A percentile compares a stretch with the other conserved stretches of the same genome.
Evolutionary conservation across 2,797 vertebrate species (phyloP).

Genomic region (Huso huso): DNA sequence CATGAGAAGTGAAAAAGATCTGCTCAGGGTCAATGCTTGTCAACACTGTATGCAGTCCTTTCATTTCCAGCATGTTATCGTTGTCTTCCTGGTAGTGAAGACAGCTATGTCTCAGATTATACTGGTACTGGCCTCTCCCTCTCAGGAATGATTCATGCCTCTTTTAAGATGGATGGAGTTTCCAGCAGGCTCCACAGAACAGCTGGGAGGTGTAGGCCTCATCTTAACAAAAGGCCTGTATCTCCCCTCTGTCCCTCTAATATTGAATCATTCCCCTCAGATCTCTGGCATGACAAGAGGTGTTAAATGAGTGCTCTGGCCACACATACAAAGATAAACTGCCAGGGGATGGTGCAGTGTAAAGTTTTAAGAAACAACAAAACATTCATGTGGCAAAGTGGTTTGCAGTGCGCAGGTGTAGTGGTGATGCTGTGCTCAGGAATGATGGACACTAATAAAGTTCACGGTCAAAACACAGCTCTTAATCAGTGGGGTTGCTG

Average conservation of each 20-base stretch:
- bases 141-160: not conserved
- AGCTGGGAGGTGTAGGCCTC: slow-evolving; percentile 17
- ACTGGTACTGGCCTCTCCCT: slow-evolving; percentile 9
- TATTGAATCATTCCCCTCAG: slow-evolving; percentile 8
- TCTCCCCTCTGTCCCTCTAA: slow-evolving; percentile 10
- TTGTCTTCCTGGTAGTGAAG: not conserved
- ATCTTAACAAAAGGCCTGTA: slow-evolving; percentile 7
- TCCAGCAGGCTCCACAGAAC: slow-evolving; percentile 10
- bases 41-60: too few relatives aligned
- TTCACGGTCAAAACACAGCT: too few relatives aligned
- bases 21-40: too few relatives aligned
- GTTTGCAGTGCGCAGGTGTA: too few relatives aligned
- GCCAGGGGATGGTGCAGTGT: not conserved
- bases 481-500: too few relatives aligned
- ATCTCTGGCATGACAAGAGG: slow-evolving; percentile 3
- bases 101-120: slow-evolving; percentile 8
- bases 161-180: slow-evolving; percentile 16
- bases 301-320: not conserved
- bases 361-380: not conserved
- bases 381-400: too few relatives aligned
- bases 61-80: too few relatives aligned
- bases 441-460: too few relatives aligned
- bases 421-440: too few relatives aligned
- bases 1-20: too few relatives aligned
- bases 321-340: not conserved